phyloP scores from a whole-genome alignment of 2,797 vertebrate genomes.

The Protonibea diacanthus region DNA sequence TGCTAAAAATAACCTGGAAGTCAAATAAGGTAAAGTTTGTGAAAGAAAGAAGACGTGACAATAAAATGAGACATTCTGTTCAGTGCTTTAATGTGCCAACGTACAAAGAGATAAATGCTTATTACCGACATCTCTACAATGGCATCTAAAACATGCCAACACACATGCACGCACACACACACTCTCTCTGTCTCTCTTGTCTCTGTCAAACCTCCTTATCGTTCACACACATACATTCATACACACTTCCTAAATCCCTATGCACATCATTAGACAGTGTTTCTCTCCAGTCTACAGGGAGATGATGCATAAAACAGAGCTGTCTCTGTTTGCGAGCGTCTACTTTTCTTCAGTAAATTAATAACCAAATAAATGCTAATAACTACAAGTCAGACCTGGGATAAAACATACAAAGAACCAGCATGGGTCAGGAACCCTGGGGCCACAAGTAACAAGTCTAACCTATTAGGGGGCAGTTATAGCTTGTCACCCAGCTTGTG shows the following conservation, averaged over 20 bases:
- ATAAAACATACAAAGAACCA: conserved; percentile 45
- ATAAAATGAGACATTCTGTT: conserved; percentile 49
- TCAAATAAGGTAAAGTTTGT: not conserved
- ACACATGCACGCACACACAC: conserved; percentile 41
- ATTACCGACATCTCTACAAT: conserved; percentile 76
- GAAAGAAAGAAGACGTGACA: conserved; percentile 20
- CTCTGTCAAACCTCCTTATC: conserved; percentile 17
- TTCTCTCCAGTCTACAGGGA: conserved; percentile 61
- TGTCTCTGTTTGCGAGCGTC: conserved; percentile 59
- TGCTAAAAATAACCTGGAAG: not conserved
- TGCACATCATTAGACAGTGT: conserved; percentile 72
- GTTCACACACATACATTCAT: conserved; percentile 32
- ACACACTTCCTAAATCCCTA: conserved; percentile 64
- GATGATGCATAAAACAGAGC: conserved; percentile 61
- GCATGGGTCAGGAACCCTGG: not conserved
- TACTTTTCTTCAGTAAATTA: conserved; percentile 62
- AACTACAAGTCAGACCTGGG: conserved; percentile 66
- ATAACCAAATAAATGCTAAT: conserved; percentile 67
- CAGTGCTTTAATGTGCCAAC: conserved; percentile 80
- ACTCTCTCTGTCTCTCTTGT: not conserved
- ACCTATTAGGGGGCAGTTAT: not conserved
- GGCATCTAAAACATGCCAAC: conserved; percentile 78
- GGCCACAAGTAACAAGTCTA: not conserved
- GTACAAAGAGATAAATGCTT: conserved; percentile 81
- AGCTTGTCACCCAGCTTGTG: not conserved